phyloP scores from a whole-genome alignment of 1,140 invertebrate species.

The Mactra quadrangularis region DNA sequence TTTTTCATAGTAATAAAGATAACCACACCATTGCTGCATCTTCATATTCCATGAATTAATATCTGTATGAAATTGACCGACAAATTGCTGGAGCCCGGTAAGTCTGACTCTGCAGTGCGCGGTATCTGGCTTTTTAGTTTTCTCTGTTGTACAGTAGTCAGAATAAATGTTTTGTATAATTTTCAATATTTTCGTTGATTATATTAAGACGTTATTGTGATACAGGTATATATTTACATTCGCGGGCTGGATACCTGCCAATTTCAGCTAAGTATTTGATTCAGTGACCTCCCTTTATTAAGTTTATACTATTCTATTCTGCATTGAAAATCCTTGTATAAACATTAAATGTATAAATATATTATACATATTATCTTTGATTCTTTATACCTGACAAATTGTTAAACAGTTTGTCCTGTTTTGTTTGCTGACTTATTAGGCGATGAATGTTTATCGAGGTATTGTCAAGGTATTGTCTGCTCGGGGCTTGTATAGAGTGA shows the following conservation, averaged over 20 bases:
- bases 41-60: no score
- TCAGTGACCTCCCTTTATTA: constrained; percentile 42
- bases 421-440: constrained; percentile 52
- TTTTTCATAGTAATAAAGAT: no score
- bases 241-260: constrained; percentile 39
- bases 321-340: constrained; percentile 58
- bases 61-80: no score
- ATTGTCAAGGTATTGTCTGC: background rate
- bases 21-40: no score
- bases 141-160: no score
- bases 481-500: constrained; percentile 21
- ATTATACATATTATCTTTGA: constrained; percentile 60
- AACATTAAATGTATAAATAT: constrained; percentile 61
- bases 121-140: no score
- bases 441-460: constrained; percentile 1
- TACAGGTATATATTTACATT: constrained; percentile 36
- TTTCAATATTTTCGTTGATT: constrained; percentile 56
- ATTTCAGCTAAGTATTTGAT: constrained; percentile 41
- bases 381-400: constrained; percentile 57
- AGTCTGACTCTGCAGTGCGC: no score
- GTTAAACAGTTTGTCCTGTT: constrained; percentile 56
- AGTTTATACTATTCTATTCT: constrained; percentile 29
- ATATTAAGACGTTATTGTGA: constrained; percentile 30
- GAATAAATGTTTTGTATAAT: constrained; percentile 28
- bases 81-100: no score